Evolutionary conservation across 2,797 vertebrate genomes (phyloP), one percentile per base, ranked within the genome.

Genomic region (Scolopax bukidnonensis): DNA sequence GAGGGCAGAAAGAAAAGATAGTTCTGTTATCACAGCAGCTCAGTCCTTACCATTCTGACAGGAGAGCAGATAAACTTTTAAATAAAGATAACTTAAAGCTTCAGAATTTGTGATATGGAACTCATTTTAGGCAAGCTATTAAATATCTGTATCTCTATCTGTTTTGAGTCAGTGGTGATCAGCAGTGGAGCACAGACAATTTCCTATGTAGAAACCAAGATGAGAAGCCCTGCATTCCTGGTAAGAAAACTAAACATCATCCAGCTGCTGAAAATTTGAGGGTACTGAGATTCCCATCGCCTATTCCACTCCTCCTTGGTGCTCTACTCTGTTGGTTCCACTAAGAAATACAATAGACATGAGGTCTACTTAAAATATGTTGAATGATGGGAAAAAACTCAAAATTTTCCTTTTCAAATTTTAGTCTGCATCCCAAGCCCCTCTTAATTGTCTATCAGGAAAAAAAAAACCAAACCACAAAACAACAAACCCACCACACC

Each of bases 61-160:
- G 30, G 19, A 79, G 12, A 19, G 14, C 18, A 61, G 21, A 65
- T 25, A 73, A 78, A 60, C 24, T 28, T 59, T 86, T 88, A 82
- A 79, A 64, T 48, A 41, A 65, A 84, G 67, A 85, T 36, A 40
- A 76, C 47, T 51, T 1, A 0, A 13, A 84, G 28, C 40, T 82
- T 67, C 50, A 73, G 59, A 79, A 84, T 76, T 84, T 69, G 30
- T 69, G 23, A 88, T 61, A 41, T 13, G n/a, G 53, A 83, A 87
- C 23, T 63, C 50, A 43, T 67, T 90, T 89, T 64, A 95, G 33
- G 12, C 23, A 87, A 92, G 63, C 23, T 50, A 50, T 32, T 53
- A 53, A 28, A 30, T 54, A 32, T 56, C 11, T 56, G n/a, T 32
- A n/a, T 57, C 14, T 57, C 14, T 59, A 4, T 12, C 38, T 57